Percentiles rank a stretch among this genome's conserved stretches.
Evolutionary conservation across 2,113 vertebrate genomes (phyloP).

Genomic region (Glaucomys volans): DNA sequence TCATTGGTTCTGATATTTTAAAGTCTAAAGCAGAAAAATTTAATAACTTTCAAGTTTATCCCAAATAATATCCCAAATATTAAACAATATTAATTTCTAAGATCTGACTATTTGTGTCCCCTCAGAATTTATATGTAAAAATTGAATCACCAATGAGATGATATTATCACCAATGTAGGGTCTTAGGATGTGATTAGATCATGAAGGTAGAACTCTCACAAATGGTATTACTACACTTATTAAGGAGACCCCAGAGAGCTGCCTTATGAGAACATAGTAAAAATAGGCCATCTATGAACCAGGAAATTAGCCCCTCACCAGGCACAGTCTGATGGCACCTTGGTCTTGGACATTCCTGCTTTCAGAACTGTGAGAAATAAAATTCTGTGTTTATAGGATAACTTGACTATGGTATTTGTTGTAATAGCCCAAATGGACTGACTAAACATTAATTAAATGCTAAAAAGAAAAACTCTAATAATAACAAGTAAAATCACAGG

Average conservation of each 20-base stretch:
- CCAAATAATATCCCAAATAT: background rate
- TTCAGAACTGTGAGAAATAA: background rate
- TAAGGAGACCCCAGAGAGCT: background rate
- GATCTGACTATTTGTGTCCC: background rate
- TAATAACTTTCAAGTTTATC: background rate
- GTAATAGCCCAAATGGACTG: background rate
- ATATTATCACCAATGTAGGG: background rate
- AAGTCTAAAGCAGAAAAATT: constrained; percentile 14
- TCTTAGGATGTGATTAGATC: background rate
- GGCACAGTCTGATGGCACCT: background rate
- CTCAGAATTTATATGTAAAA: background rate
- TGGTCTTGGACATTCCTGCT: background rate
- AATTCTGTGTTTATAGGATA: background rate
- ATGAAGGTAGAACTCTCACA: background rate
- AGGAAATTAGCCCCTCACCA: background rate
- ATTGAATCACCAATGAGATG: background rate
- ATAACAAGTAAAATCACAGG: background rate
- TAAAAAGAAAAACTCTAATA: background rate
- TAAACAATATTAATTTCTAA: background rate
- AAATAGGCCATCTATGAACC: background rate
- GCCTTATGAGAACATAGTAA: background rate
- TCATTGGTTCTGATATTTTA: background rate
- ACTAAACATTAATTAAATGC: background rate
- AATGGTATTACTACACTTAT: background rate
- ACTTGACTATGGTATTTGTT: background rate